Evolutionary conservation across 2,113 vertebrate genomes (phyloP), one percentile per base, ranked within the genome.

Genomic region (Cryptomyrus ogoouensis): DNA sequence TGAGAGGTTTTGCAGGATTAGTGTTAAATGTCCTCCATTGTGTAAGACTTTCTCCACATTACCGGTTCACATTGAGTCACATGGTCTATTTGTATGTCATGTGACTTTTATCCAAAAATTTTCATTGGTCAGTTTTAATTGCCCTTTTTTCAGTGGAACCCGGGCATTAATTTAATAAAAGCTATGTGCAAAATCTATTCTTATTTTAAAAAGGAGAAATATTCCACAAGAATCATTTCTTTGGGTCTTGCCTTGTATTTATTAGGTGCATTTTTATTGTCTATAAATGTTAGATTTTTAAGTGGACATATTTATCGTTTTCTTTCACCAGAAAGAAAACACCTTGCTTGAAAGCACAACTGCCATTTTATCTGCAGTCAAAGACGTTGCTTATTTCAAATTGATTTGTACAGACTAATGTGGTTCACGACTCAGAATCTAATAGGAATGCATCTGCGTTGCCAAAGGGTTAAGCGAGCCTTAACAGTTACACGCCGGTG

Each of bases 351-450:
- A 46, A 83, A 49, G 19, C 53, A 88, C 58, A 89, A 17, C 58
- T 50, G 87, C 85, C 44, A 58, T 83, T 88, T 90, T 90, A 56
- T 90, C 89, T 87, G 31, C 50, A 77, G 39, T 56, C 88, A 56
- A 53, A 53, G 35, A 42, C 7, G 24, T 44, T 47, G 56, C 86
- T 27, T 88, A 88, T 83, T 90, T 88, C 49, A 83, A 56, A 83
- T 85, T 49, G 12, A 56, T 88, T 44, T 83, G 87, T 77, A 87
- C 49, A 83, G 66, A 44, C 86, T 50, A 90, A 90, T 90, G 89
- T 77, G 89, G 62, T 86, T 56, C 90, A 58, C 88, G 88, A 88
- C 77, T 88, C 66, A 42, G 87, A 90, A 80, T 56, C 86, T 46
- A 90, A 88, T 50, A 47, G 49, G 90, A 83, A 80, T 56, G 89